Conservation (phyloP, 2,113 vertebrate species). For the Platichthys flesus region DNA sequence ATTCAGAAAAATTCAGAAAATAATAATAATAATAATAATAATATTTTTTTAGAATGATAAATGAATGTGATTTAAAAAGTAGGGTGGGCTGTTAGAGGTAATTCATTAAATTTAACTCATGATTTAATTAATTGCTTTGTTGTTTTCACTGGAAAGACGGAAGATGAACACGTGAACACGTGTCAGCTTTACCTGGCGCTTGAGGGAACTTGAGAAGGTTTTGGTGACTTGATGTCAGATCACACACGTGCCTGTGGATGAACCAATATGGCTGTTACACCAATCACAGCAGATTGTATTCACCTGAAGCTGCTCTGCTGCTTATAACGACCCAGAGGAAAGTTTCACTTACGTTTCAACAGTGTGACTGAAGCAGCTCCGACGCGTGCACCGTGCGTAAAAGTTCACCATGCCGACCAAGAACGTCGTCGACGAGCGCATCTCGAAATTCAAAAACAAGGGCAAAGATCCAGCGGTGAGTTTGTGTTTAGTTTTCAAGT, state of each 20-base stretch:
- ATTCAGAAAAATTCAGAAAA: too few species aligned
- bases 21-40: too few species aligned
- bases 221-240: neutral
- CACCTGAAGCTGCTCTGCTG: slow-evolving; percentile 36
- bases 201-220: too few species aligned
- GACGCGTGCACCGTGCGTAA: slow-evolving; percentile 62
- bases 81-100: too few species aligned
- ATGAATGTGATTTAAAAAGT: too few species aligned
- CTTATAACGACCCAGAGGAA: slow-evolving; percentile 2
- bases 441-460: slow-evolving; percentile 89
- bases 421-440: slow-evolving; percentile 62
- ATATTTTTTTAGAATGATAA: too few species aligned
- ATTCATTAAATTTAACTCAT: too few species aligned
- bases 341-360: neutral
- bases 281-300: slow-evolving; percentile 42
- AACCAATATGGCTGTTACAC: neutral
- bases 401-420: slow-evolving; percentile 77
- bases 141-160: too few species aligned
- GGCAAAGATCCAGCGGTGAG: slow-evolving; percentile 88
- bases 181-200: too few species aligned
- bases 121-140: too few species aligned
- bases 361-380: neutral
- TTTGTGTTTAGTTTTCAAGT: neutral
- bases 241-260: neutral
- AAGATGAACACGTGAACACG: too few species aligned